phyloP scores from a whole-genome alignment of 1,140 invertebrate genomes.

The Rhopalosiphum maidis region DNA sequence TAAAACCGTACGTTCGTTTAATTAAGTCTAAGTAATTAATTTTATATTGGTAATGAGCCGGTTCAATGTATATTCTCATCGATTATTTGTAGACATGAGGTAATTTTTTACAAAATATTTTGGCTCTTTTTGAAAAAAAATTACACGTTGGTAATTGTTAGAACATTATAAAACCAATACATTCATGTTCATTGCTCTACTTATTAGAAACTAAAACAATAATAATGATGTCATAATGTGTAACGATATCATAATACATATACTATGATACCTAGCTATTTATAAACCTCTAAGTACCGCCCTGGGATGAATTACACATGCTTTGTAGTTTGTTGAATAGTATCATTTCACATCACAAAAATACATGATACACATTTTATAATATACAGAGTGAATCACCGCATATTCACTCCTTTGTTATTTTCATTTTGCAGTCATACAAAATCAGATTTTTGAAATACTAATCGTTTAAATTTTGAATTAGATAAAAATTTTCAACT shows the following conservation, averaged over 20 bases:
- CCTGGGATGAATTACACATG: background rate
- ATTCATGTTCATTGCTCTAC: background rate
- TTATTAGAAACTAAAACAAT: background rate
- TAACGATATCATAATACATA: background rate
- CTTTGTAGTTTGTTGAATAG: background rate
- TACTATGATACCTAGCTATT: background rate
- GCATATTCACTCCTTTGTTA: too few species aligned
- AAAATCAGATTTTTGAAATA: too few species aligned
- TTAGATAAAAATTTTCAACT: too few species aligned
- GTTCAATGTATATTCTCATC: background rate
- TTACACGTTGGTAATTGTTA: background rate
- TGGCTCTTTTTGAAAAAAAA: background rate
- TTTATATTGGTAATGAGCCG: too few species aligned
- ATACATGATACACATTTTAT: background rate
- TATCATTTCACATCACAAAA: background rate
- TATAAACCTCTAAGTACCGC: background rate
- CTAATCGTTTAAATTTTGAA: too few species aligned
- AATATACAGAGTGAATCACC: background rate
- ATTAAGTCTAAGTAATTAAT: too few species aligned
- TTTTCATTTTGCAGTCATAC: too few species aligned
- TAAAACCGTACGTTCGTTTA: too few species aligned
- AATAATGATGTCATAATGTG: background rate
- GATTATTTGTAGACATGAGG: background rate
- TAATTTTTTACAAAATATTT: background rate
- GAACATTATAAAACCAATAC: background rate